phyloP scores from a whole-genome alignment of 2,888 invertebrate genomes.

The Ormyrus labotus region DNA sequence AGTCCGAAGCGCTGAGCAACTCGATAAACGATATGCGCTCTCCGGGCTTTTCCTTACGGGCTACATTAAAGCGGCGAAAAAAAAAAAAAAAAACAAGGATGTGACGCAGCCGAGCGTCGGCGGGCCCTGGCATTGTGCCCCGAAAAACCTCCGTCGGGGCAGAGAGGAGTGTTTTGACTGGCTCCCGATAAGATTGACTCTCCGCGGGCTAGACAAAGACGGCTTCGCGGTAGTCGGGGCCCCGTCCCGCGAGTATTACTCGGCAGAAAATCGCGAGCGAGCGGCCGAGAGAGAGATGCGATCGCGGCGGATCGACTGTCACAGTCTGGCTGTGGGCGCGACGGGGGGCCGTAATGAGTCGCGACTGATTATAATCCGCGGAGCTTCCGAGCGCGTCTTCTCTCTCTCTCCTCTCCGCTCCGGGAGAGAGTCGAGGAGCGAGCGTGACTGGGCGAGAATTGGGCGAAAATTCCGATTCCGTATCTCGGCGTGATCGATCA shows the following conservation, averaged over 20 bases:
- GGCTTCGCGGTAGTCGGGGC: not conserved
- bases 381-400: too few relatives aligned
- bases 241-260: constrained; percentile 43
- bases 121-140: too few relatives aligned
- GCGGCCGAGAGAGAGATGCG: not conserved
- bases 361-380: constrained; percentile 11
- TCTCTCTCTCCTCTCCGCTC: too few relatives aligned
- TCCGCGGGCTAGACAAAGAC: constrained; percentile 3
- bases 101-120: too few relatives aligned
- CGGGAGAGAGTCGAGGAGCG: too few relatives aligned
- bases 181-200: constrained; percentile 14
- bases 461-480: too few relatives aligned
- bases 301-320: not conserved
- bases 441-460: too few relatives aligned
- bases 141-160: too few relatives aligned
- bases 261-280: constrained; percentile 35
- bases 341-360: constrained; percentile 11
- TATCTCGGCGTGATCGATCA: too few relatives aligned
- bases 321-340: not conserved
- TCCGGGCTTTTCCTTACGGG: not conserved
- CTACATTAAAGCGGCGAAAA: not conserved
- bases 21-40: not conserved
- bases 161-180: not conserved
- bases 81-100: not conserved
- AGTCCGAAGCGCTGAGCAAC: not conserved